Conservation (phyloP, 2,113 vertebrate species). For the Thalassarche chlororhynchos region DNA sequence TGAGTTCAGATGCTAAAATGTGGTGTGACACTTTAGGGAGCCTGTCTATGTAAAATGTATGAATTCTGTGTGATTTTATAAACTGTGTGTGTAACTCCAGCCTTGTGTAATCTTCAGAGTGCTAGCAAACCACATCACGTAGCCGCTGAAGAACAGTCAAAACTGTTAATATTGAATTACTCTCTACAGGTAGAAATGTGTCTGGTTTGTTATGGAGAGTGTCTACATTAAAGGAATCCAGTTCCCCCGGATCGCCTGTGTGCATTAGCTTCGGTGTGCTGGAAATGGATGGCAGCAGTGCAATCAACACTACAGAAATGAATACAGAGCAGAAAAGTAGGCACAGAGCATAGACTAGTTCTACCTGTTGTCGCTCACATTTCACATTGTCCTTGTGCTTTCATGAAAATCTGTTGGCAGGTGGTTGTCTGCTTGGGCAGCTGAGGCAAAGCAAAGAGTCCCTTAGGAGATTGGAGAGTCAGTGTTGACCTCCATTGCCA, state of each 20-base stretch:
- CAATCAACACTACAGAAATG: not conserved
- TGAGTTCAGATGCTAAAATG: not conserved
- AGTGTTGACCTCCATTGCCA: not conserved
- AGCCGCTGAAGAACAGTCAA: rapidly evolving
- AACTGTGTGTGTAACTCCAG: not conserved
- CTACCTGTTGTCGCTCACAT: not conserved
- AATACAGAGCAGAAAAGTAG: not conserved
- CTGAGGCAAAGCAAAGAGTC: not conserved
- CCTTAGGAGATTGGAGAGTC: not conserved
- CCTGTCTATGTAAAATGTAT: not conserved
- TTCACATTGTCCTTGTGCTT: not conserved
- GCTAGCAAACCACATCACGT: not conserved
- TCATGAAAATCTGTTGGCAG: not conserved
- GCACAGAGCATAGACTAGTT: not conserved
- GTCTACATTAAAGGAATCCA: not conserved
- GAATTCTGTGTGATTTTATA: not conserved
- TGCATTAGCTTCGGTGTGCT: not conserved
- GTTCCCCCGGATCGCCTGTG: not conserved
- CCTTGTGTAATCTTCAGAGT: not conserved
- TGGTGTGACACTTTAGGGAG: not conserved
- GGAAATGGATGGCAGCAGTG: not conserved
- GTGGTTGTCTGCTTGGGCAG: not conserved
- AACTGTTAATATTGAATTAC: not conserved
- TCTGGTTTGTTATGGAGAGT: not conserved
- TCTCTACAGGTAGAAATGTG: not conserved